These are phyloP conservation scores for Tretioscincus oriximinensis DNA, from an alignment of 2,113 vertebrate genomes.

Conservation along the genomic window DNA sequence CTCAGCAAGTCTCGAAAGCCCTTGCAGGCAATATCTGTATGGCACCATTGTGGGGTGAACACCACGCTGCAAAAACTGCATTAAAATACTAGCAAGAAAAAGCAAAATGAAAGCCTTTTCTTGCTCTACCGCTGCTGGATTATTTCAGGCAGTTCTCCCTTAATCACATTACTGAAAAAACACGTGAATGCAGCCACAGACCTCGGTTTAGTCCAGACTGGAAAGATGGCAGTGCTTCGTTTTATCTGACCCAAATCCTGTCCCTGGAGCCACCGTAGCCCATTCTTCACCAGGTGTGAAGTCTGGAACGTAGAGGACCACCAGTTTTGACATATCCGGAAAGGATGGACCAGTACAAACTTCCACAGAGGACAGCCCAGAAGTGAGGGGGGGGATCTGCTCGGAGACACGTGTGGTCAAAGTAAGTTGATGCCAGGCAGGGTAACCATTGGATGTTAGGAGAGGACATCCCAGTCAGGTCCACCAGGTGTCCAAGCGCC, in stretches of 20 bases:
- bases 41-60: too few relatives aligned
- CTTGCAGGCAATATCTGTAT: too few relatives aligned
- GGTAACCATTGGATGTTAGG: rapidly evolving
- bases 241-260: not conserved
- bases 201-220: not conserved
- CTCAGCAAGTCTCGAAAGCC: too few relatives aligned
- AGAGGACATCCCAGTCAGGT: slow-evolving; percentile 39
- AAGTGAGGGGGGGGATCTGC: not conserved
- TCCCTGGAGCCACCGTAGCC: not conserved
- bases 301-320: not conserved
- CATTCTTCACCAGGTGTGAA: not conserved
- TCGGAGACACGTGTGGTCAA: not conserved
- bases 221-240: not conserved
- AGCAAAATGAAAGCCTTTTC: too few relatives aligned
- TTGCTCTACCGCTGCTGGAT: too few relatives aligned
- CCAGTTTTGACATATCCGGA: not conserved
- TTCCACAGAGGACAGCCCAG: not conserved
- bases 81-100: too few relatives aligned
- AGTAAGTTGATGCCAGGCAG: not conserved
- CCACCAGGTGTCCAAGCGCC: slow-evolving; percentile 79
- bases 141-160: too few relatives aligned
- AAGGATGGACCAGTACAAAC: not conserved
- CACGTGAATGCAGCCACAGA: too few relatives aligned
- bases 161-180: too few relatives aligned
- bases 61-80: too few relatives aligned